Percentiles rank a stretch among this genome's conserved stretches.
phyloP scores from a whole-genome alignment of 2,113 vertebrate genomes.

The Cololabis saira region DNA sequence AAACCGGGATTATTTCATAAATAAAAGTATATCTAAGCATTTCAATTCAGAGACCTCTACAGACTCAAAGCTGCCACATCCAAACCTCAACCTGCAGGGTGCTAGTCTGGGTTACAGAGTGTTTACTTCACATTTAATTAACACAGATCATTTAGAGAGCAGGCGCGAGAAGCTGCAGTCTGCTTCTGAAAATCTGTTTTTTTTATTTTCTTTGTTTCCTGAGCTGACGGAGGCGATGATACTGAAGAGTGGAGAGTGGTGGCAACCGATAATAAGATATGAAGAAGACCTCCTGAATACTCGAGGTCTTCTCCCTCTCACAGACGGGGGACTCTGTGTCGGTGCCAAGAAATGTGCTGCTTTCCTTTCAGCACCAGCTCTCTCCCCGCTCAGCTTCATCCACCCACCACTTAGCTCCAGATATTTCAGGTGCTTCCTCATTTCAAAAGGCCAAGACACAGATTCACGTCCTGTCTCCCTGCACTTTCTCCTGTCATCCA shows the following conservation, averaged over 20 bases:
- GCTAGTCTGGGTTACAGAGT: conserved; percentile 35
- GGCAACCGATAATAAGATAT: conserved; percentile 51
- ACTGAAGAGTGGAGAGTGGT: conserved; percentile 37
- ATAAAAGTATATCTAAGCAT: conserved; percentile 53
- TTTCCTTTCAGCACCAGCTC: conserved; percentile 77
- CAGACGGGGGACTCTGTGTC: conserved; percentile 10
- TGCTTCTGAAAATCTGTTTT: conserved; percentile 6
- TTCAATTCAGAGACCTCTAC: conserved; percentile 26
- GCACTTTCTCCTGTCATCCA: neutral
- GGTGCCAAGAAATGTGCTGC: conserved; percentile 70
- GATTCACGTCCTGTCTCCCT: neutral
- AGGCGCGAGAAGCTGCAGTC: conserved; percentile 14
- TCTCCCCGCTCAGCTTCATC: conserved; percentile 31
- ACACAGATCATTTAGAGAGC: conserved; percentile 33
- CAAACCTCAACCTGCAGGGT: conserved; percentile 25
- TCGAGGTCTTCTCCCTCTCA: conserved; percentile 22
- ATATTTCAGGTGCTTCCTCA: conserved; percentile 8
- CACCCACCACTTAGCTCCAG: conserved; percentile 15
- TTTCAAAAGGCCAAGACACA: neutral
- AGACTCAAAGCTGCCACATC: conserved; percentile 51
- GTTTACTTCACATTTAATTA: conserved; percentile 49
- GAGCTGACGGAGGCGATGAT: conserved; percentile 26
- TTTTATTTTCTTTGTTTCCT: conserved; percentile 11
- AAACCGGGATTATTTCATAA: conserved; percentile 73
- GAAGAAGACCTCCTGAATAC: conserved; percentile 34